Evolutionary conservation across 2,797 vertebrate species (phyloP).

Genomic region (Thamnophis elegans): DNA sequence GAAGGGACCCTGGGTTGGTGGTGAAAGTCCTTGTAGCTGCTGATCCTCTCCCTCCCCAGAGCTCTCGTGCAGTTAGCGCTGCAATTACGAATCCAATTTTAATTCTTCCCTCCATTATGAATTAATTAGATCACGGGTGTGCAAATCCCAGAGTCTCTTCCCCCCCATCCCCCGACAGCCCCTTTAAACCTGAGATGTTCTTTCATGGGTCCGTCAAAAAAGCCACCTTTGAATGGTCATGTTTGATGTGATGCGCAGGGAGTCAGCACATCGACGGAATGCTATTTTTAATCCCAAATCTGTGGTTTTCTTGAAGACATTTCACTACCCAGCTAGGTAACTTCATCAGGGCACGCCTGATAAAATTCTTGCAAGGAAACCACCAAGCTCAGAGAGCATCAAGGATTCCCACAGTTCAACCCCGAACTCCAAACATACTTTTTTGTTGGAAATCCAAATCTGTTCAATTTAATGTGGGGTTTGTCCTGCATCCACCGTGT

Average conservation of each 20-base stretch:
- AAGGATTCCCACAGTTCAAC: neutral
- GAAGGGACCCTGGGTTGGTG: neutral
- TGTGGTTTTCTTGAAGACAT: neutral
- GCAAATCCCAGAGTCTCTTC: neutral
- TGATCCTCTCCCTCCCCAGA: neutral
- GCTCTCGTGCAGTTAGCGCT: neutral
- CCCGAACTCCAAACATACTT: no score
- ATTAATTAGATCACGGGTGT: neutral
- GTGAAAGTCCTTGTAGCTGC: neutral
- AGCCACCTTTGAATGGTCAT: neutral
- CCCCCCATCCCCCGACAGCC: neutral
- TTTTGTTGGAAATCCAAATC: neutral
- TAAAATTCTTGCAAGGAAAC: neutral
- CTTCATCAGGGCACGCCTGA: neutral
- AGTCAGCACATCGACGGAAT: neutral
- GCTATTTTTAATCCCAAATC: neutral
- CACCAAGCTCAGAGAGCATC: neutral
- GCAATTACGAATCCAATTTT: neutral
- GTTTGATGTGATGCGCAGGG: neutral
- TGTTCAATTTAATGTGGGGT: neutral
- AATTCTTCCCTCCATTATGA: neutral
- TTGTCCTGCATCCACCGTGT: neutral
- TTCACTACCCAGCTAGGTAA: neutral
- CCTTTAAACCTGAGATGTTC: neutral
- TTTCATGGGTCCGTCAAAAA: neutral